Evolutionary conservation across 1,140 invertebrate species (phyloP).

Genomic region (Heliconius eleuchia): DNA sequence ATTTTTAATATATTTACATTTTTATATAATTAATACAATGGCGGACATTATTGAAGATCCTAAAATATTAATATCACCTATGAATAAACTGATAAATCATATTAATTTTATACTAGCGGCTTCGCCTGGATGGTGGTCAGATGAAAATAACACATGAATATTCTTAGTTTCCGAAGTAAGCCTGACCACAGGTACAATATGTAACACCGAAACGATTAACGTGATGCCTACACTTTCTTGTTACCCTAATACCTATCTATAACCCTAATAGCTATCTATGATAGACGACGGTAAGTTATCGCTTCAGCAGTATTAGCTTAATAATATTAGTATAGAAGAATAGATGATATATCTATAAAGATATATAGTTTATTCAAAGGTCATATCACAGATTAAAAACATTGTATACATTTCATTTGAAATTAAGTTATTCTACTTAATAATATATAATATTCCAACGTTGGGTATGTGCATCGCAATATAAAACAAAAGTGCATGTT

Average conservation of each 20-base stretch:
- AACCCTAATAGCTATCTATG: too few species aligned
- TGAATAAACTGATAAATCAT: not conserved
- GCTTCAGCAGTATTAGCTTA: too few species aligned
- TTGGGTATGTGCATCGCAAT: slow-evolving; percentile 33
- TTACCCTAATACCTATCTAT: too few species aligned
- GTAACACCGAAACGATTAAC: too few species aligned
- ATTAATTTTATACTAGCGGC: not conserved
- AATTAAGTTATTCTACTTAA: not conserved
- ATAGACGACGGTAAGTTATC: too few species aligned
- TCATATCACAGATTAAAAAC: not conserved
- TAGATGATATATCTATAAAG: not conserved
- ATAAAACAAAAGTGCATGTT: slow-evolving; percentile 37
- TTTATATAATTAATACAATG: not conserved
- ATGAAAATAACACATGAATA: too few species aligned
- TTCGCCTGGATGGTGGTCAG: too few species aligned
- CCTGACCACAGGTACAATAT: too few species aligned
- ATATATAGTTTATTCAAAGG: not conserved
- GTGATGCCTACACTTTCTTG: too few species aligned
- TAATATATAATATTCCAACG: slow-evolving; percentile 5
- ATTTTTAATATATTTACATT: not conserved
- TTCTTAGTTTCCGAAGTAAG: too few species aligned
- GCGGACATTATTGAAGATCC: too few species aligned
- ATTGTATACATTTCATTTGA: not conserved
- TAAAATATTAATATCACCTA: not conserved
- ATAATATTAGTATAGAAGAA: too few species aligned